Percentiles rank a stretch among this genome's conserved stretches.
Evolutionary conservation across 2,113 vertebrate genomes (phyloP).

Genomic region (Poicephalus gulielmi): DNA sequence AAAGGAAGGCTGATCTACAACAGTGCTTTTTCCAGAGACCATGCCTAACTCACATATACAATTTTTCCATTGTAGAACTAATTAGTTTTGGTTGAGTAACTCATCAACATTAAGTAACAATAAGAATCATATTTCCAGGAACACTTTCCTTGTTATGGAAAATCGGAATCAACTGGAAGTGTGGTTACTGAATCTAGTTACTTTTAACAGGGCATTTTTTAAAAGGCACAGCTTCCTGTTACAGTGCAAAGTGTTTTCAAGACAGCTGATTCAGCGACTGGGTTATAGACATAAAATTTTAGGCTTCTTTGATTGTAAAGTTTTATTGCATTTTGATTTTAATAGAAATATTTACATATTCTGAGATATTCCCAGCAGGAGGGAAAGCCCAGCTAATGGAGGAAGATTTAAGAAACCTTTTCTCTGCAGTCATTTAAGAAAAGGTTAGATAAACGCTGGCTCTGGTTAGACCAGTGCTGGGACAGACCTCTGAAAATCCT

Average conservation of each 20-base stretch:
- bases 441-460: not conserved
- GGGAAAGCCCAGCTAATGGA: not conserved
- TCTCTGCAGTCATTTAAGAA: not conserved
- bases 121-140: constrained; percentile 54
- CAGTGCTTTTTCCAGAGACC: not conserved
- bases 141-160: constrained; percentile 51
- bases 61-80: constrained; percentile 45
- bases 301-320: not conserved
- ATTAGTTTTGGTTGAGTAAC: constrained; percentile 56
- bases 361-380: not conserved
- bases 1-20: not conserved
- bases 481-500: not conserved
- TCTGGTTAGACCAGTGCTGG: not conserved
- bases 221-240: not conserved
- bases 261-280: not conserved
- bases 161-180: constrained; percentile 30
- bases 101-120: constrained; percentile 50
- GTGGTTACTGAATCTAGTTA: not conserved
- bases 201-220: not conserved
- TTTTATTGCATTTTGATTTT: not conserved
- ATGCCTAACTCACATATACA: not conserved
- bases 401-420: not conserved
- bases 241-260: not conserved
- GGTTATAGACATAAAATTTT: not conserved
- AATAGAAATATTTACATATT: not conserved